Evolutionary conservation across 1,140 invertebrate species (phyloP).

Genomic region (Hirudo medicinalis): DNA sequence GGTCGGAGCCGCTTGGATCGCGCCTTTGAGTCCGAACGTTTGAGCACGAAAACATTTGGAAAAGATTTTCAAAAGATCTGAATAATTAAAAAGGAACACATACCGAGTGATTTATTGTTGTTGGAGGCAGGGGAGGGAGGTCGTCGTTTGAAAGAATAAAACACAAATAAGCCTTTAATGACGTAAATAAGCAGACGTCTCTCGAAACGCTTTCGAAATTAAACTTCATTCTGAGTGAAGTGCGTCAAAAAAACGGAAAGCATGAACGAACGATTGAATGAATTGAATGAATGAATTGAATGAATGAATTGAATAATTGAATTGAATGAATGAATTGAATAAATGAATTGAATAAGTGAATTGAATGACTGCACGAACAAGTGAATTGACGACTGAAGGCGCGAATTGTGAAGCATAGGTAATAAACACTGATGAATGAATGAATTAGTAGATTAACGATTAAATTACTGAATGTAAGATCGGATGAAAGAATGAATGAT

Average conservation of each 20-base stretch:
- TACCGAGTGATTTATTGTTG: no score
- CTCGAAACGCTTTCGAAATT: background rate
- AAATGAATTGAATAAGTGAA: background rate
- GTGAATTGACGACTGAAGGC: background rate
- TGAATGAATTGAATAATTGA: background rate
- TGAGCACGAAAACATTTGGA: background rate
- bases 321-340: background rate
- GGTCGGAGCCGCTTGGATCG: background rate
- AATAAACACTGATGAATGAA: background rate
- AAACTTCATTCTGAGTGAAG: no score
- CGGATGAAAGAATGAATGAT: background rate
- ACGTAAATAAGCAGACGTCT: background rate
- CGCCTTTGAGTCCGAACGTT: background rate
- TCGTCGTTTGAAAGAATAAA: no score
- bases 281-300: background rate
- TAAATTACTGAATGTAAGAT: background rate
- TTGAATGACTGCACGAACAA: background rate
- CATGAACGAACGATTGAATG: background rate
- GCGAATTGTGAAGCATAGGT: background rate
- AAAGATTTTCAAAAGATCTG: background rate
- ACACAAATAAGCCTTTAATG: no score
- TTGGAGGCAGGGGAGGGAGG: no score
- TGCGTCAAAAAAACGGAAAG: background rate
- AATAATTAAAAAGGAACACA: background rate
- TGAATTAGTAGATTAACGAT: background rate